phyloP scores from a whole-genome alignment of 2,797 vertebrate genomes.

The Brachyrhaphis roseni region DNA sequence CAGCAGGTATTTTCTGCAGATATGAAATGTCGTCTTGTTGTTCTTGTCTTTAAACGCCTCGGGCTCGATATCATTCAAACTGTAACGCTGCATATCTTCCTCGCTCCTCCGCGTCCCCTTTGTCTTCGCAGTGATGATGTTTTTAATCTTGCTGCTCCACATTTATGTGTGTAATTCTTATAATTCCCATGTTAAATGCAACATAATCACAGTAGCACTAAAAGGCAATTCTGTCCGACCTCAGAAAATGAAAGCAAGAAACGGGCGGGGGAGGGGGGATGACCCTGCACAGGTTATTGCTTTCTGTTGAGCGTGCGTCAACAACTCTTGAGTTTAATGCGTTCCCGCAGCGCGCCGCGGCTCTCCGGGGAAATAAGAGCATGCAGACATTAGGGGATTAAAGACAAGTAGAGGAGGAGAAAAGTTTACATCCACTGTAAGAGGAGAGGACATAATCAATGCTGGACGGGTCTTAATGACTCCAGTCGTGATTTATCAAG shows the following conservation, averaged over 20 bases:
- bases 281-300: conserved; percentile 78
- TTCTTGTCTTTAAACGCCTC: conserved; percentile 17
- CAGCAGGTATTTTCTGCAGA: conserved; percentile 21
- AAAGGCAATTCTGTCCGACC: conserved; percentile 72
- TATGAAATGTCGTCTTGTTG: conserved; percentile 22
- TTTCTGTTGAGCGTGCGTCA: conserved; percentile 77
- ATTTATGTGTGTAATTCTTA: conserved; percentile 64
- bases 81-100: conserved; percentile 40
- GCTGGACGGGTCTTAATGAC: conserved; percentile 17
- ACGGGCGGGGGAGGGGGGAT: conserved; percentile 20
- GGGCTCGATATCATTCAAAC: conserved; percentile 56
- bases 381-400: conserved; percentile 73
- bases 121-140: conserved; percentile 43
- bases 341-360: conserved; percentile 57
- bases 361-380: conserved; percentile 83
- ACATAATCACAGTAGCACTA: conserved; percentile 67
- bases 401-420: conserved; percentile 65
- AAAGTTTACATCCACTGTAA: conserved; percentile 54
- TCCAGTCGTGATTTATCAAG: conserved; percentile 45
- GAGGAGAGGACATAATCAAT: conserved; percentile 19
- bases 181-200: conserved; percentile 76
- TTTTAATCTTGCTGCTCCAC: conserved; percentile 63
- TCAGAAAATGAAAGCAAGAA: conserved; percentile 71
- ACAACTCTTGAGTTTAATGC: conserved; percentile 81
- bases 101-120: background rate